Conservation (phyloP, 2,888 invertebrate genomes). For the Microctonus hyperodae region DNA sequence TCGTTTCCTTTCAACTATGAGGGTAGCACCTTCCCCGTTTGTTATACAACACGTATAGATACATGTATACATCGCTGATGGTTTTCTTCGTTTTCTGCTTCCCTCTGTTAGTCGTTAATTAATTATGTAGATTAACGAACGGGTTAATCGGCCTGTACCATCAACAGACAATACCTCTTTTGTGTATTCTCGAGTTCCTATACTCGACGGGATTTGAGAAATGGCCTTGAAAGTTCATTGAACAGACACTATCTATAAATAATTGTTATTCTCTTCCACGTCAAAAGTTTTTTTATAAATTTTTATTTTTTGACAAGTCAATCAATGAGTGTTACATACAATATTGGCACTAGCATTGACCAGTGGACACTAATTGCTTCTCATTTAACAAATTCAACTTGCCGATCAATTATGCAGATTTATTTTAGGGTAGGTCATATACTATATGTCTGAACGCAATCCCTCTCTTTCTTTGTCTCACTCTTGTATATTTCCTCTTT, state of each 20-base stretch:
- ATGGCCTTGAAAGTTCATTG: conserved; percentile 12
- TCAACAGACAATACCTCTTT: conserved; percentile 38
- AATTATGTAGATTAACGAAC: conserved; percentile 43
- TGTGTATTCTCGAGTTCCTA: conserved; percentile 31
- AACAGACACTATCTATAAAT: not conserved
- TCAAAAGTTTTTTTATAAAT: not conserved
- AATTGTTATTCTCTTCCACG: no score
- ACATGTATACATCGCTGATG: not conserved
- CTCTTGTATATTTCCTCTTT: not conserved
- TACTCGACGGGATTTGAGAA: conserved; percentile 20
- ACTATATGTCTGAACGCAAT: conserved; percentile 19
- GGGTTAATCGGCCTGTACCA: conserved; percentile 39
- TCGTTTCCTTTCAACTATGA: conserved; percentile 6
- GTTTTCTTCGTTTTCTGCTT: conserved; percentile 11
- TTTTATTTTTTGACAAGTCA: conserved; percentile 8
- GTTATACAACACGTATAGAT: not conserved
- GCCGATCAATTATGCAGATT: conserved; percentile 29
- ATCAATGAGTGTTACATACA: not conserved
- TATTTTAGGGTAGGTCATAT: conserved; percentile 21
- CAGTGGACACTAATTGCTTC: conserved; percentile 23
- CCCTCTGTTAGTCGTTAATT: conserved; percentile 37
- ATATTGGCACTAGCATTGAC: not conserved
- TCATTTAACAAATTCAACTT: conserved; percentile 25
- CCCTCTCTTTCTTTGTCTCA: conserved; percentile 15
- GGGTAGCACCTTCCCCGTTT: not conserved